phyloP scores from a whole-genome alignment of 1,140 invertebrate genomes.

The Aradophagus sp. region DNA sequence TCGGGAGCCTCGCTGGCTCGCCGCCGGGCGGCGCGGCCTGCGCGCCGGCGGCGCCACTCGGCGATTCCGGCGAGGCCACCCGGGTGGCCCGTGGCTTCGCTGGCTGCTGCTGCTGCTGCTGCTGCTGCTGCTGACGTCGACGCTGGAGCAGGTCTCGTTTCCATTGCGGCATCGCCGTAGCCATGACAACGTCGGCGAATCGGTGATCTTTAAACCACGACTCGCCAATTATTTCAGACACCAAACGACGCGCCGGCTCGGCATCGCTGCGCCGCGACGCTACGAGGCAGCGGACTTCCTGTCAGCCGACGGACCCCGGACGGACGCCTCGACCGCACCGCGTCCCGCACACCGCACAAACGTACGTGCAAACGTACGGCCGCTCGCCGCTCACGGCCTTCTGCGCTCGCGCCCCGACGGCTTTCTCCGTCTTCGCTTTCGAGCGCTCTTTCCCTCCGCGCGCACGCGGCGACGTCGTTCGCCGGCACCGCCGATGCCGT shows the following conservation, averaged over 20 bases:
- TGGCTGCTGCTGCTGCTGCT: slow-evolving; percentile 6
- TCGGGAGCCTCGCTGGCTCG: slow-evolving; percentile 8
- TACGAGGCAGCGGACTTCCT: not conserved
- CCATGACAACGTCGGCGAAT: slow-evolving; percentile 20
- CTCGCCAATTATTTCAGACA: not conserved
- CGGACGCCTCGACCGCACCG: not conserved
- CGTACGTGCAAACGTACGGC: no score
- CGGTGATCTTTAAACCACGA: slow-evolving; percentile 7
- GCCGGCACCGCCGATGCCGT: slow-evolving; percentile 21
- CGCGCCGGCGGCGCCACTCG: slow-evolving; percentile 48
- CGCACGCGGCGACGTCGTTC: slow-evolving; percentile 27
- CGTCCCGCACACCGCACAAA: slow-evolving; percentile 12
- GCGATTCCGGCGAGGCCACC: slow-evolving; percentile 37
- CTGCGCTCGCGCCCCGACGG: slow-evolving; percentile 21
- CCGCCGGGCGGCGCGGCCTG: slow-evolving; percentile 18
- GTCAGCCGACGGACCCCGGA: no score
- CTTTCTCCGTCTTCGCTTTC: slow-evolving; percentile 31
- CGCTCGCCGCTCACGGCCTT: slow-evolving; percentile 14
- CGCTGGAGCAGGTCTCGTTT: slow-evolving; percentile 84
- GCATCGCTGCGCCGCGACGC: slow-evolving; percentile 1
- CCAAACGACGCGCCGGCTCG: slow-evolving; percentile 5
- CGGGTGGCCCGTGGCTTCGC: slow-evolving; percentile 20
- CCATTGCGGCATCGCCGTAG: slow-evolving; percentile 77
- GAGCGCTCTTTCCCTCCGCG: slow-evolving; percentile 22
- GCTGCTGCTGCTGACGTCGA: slow-evolving; percentile 67